Evolutionary conservation across 2,113 vertebrate genomes (phyloP), one percentile per base, ranked within the genome.

Genomic region (Puffinus mauretanicus): DNA sequence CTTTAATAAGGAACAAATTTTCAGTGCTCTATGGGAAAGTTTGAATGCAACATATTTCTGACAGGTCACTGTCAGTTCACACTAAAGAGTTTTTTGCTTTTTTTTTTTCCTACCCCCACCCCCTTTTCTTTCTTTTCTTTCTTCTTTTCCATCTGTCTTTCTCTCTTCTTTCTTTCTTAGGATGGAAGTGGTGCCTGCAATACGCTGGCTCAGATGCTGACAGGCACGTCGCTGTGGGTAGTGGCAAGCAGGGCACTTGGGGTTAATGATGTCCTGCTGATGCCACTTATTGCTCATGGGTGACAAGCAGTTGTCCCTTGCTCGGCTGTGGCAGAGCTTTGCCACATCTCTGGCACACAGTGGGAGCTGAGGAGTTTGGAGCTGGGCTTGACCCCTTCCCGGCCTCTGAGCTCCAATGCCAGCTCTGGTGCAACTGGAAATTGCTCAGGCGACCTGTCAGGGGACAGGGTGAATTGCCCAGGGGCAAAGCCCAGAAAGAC

Each of bases 1-100:
- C 64, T 84, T 91, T 80, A 92, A 96, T 75, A 71, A 93, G 91
- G 92, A 97, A 92, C 89, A 97, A 96, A 97, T 95, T 97, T 94
- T 94, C 88, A 96, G 70, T 44, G 57, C 85, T 91, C 36, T 46
- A 91, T 94, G 96, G 94, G 97, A 97, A 97, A 96, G 71, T 96
- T 96, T 89, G 70, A 94, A 95, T 51, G 51, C 64, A 91, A 86
- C 79, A 73, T 96, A 95, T 76, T 96, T 94, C 82, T 87, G 65
- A 61, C 84, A 90, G 94, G 86, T 97, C 96, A 96, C 72, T 83
- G 90, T 93, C 77, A 91, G 92, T 97, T 97, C 96, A 95, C 38
- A 32, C 55, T 73, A 10, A 60, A 84, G 47, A 76, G 40, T 1
- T 89, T 95, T 73, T 64, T 15, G 18, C 19, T 55, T 70, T 79